Base-by-base conservation (phyloP, 2,797 vertebrate species). In the Melopsittacus undulatus region DNA sequence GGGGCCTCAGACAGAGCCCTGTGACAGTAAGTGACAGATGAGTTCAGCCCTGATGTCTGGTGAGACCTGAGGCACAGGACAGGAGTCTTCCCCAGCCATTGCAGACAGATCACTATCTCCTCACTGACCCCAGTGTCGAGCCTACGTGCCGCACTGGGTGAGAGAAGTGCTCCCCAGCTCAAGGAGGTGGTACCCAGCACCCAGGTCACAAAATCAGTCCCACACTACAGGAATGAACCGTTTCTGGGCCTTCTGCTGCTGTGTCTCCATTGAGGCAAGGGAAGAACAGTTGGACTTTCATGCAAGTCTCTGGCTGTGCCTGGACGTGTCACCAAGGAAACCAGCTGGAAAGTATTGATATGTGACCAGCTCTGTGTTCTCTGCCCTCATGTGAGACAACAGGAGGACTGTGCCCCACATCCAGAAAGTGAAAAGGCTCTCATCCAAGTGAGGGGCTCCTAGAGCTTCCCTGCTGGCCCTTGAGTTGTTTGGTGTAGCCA, bases 21-120 rank as follows among this genome's bases (percentile, higher is more conserved):
- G 0, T 22, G 61, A 74, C 12, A 89, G 29, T 59, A 19, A 40
- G 57, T 4, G 43, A 59, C 27, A n/a, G 42, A 23, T 7, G 13
- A 77, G 74, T n/a, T 59, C 45, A 10, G 14, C 27, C 36, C 48
- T 1, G 4, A 7, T 5, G 0, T 0, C 1, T 0, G 3, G 46
- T 2, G 45, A 74, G 77, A 23, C 30, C 81, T 1, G 77, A 70
- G 73, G 73, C 42, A 3, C 15, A 26, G 56, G 32, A 16, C 29
- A n/a, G 74, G 19, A 56, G 23, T 5, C 13, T 6, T 61, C 43
- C 30, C 59, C 40, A 17, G 75, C 63, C 42, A 0, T 4, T 16
- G 62, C 69, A 54, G 87, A 64, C 83, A 74, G 79, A 91, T 94
- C 30, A 1, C 3, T 57, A 69, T 67, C 94, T 90, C 42, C 1